Evolutionary conservation across 2,888 invertebrate species (phyloP).

Genomic region (Euplagia quadripunctaria): DNA sequence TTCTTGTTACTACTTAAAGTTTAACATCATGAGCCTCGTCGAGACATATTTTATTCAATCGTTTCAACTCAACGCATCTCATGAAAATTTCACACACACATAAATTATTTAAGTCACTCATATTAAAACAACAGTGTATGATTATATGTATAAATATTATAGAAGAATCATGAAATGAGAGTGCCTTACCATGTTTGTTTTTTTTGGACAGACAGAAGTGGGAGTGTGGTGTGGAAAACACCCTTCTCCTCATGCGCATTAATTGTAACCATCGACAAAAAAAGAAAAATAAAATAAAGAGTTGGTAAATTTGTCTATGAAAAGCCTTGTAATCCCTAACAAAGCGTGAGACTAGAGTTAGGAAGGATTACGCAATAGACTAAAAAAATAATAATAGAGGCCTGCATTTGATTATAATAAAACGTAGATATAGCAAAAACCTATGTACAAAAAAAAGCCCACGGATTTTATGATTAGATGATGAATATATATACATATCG

Average conservation of each 20-base stretch:
- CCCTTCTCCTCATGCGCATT: no score
- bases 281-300: background rate
- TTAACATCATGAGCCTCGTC: background rate
- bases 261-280: no score
- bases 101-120: background rate
- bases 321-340: background rate
- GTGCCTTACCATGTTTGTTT: background rate
- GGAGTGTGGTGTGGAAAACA: background rate
- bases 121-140: background rate
- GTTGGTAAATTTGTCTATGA: background rate
- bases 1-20: background rate
- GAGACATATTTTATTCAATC: constrained; percentile 6
- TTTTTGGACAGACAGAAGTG: background rate
- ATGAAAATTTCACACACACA: background rate
- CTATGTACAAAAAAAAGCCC: no score
- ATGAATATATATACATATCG: no score
- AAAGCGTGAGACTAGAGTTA: no score
- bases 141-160: background rate
- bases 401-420: no score
- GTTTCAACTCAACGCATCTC: constrained; percentile 1
- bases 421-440: no score
- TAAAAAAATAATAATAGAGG: no score
- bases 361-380: no score
- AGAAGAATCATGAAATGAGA: constrained; percentile 1
- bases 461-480: no score